Evolutionary conservation across 2,113 vertebrate species (phyloP).

Genomic region (Platanista minor): DNA sequence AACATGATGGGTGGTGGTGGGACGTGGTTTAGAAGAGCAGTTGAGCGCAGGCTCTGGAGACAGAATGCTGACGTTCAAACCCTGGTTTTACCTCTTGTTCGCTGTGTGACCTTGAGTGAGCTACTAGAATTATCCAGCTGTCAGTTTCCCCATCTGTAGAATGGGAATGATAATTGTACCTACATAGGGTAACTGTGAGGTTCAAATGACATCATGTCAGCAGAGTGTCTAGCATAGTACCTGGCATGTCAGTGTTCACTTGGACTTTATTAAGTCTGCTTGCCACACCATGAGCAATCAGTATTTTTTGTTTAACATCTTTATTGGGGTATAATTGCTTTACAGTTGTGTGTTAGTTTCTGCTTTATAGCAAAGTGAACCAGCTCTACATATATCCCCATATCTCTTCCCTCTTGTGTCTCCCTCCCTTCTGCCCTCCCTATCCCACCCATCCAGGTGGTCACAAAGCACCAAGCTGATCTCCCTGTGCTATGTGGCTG

Average conservation of each 20-base stretch:
- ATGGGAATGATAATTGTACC: not conserved
- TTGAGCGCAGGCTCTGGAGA: not conserved
- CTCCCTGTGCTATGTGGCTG: too few species aligned
- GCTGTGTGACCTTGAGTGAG: not conserved
- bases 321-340: too few species aligned
- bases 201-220: not conserved
- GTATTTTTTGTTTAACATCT: not conserved
- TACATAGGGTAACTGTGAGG: not conserved
- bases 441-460: too few species aligned
- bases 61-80: not conserved
- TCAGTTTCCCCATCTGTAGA: not conserved
- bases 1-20: not conserved
- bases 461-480: too few species aligned
- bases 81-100: not conserved
- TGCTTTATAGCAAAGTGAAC: too few species aligned
- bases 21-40: not conserved
- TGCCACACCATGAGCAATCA: not conserved
- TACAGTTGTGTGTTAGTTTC: too few species aligned
- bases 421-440: too few species aligned
- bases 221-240: not conserved
- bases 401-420: too few species aligned
- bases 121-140: not conserved
- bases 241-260: not conserved
- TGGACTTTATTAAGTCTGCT: not conserved
- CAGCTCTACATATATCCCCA: too few species aligned